Conservation (phyloP, 2,888 invertebrate genomes). For the Agapostemon virescens region DNA sequence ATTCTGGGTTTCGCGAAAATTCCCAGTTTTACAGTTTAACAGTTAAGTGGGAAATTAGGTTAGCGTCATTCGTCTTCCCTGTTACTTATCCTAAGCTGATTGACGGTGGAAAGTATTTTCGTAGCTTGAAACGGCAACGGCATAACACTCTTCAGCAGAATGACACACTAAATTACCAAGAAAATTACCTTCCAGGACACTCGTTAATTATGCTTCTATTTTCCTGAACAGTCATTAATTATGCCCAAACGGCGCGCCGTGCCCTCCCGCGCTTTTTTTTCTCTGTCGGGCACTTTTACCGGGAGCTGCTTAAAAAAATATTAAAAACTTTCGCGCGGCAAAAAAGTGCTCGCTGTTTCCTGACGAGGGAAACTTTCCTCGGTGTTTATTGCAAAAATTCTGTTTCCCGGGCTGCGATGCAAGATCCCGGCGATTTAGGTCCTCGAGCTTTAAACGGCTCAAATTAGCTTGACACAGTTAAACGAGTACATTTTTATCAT, state of each 20-base stretch:
- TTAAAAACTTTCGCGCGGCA: conserved; percentile 4
- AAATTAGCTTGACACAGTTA: neutral
- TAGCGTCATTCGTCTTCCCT: neutral
- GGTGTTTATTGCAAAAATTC: conserved; percentile 16
- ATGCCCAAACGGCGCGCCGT: conserved; percentile 29
- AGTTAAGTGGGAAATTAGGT: neutral
- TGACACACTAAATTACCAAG: conserved; percentile 54
- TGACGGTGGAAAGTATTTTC: conserved; percentile 36
- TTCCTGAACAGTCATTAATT: conserved; percentile 56
- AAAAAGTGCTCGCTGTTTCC: neutral
- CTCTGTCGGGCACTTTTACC: conserved; percentile 12
- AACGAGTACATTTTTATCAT: neutral
- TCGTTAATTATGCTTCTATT: conserved; percentile 57
- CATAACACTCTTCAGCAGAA: conserved; percentile 14
- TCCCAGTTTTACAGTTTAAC: too few relatives aligned
- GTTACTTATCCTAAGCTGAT: conserved; percentile 6
- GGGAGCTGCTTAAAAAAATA: conserved; percentile 26
- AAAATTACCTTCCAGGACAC: conserved; percentile 49
- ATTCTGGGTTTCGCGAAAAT: neutral
- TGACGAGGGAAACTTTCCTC: neutral
- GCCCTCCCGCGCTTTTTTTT: neutral
- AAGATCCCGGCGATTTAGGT: neutral
- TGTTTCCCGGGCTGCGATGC: neutral
- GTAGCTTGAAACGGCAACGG: conserved; percentile 2
- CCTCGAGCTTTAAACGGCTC: neutral